phyloP scores from a whole-genome alignment of 2,113 vertebrate species.

The Bubo scandiacus region DNA sequence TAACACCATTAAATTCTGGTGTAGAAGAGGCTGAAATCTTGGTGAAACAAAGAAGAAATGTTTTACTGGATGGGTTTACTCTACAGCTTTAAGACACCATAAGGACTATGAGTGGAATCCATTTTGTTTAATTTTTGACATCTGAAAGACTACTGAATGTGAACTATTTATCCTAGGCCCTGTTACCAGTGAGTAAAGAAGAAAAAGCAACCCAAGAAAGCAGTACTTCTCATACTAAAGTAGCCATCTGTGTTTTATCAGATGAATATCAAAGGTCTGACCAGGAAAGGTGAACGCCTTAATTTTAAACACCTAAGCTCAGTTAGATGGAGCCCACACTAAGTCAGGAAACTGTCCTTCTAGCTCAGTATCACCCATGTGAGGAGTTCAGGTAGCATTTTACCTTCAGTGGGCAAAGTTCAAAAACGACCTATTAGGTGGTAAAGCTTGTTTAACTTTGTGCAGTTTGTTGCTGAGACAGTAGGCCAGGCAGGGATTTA shows the following conservation, averaged over 20 bases:
- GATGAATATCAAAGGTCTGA: neutral
- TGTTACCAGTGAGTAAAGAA: neutral
- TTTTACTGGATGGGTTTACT: neutral
- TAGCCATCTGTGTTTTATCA: neutral
- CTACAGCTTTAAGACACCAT: neutral
- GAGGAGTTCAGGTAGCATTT: neutral
- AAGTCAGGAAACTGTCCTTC: neutral
- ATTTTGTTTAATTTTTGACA: neutral
- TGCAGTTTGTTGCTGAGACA: neutral
- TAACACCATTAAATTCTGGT: neutral
- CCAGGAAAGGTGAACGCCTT: neutral
- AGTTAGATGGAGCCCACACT: neutral
- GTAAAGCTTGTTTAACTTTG: neutral
- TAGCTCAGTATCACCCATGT: neutral
- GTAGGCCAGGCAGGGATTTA: neutral
- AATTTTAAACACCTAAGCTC: neutral
- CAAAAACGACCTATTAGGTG: neutral
- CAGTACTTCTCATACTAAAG: neutral
- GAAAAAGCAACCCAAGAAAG: neutral
- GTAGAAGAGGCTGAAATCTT: neutral
- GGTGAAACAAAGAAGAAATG: neutral
- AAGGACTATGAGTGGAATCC: neutral
- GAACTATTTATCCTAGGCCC: neutral
- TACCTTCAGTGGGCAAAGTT: neutral
- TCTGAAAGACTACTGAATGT: neutral